Percentiles rank a stretch among this genome's conserved stretches.
phyloP scores from a whole-genome alignment of 2,797 vertebrate species.

The Alcedo quadribrachys region DNA sequence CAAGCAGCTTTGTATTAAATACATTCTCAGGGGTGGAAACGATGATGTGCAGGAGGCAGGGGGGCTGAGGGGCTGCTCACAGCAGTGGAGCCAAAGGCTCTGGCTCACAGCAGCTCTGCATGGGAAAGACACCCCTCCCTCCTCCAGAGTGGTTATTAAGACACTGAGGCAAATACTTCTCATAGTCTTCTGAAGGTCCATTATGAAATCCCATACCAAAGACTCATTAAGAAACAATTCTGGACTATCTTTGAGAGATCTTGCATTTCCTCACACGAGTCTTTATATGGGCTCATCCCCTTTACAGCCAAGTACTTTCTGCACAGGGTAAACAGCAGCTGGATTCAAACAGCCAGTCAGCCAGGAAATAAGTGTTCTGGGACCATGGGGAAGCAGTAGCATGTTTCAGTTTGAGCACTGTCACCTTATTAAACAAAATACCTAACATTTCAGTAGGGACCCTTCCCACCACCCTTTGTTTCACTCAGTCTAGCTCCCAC shows the following conservation, averaged over 20 bases:
- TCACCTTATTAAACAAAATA: neutral
- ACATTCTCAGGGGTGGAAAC: neutral
- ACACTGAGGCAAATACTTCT: neutral
- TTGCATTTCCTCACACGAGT: neutral
- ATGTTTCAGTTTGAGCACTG: neutral
- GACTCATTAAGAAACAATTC: slow-evolving; percentile 3
- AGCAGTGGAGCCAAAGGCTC: rapidly evolving
- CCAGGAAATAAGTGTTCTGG: neutral
- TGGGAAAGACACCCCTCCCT: neutral
- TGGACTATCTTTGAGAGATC: neutral
- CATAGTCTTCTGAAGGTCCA: slow-evolving; percentile 2
- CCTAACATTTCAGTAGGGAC: neutral
- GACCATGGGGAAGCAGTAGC: neutral
- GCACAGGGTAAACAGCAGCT: neutral
- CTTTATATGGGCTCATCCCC: neutral
- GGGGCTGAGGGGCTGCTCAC: neutral
- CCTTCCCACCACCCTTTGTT: neutral
- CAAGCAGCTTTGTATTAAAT: rapidly evolving
- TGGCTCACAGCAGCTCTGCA: rapidly evolving
- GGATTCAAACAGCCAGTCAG: neutral
- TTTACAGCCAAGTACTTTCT: neutral
- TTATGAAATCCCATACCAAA: neutral
- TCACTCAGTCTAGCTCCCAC: neutral
- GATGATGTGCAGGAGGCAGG: neutral
- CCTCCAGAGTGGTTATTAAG: neutral